phyloP scores from a whole-genome alignment of 2,888 invertebrate species.

The Zhengitettix transpicula region DNA sequence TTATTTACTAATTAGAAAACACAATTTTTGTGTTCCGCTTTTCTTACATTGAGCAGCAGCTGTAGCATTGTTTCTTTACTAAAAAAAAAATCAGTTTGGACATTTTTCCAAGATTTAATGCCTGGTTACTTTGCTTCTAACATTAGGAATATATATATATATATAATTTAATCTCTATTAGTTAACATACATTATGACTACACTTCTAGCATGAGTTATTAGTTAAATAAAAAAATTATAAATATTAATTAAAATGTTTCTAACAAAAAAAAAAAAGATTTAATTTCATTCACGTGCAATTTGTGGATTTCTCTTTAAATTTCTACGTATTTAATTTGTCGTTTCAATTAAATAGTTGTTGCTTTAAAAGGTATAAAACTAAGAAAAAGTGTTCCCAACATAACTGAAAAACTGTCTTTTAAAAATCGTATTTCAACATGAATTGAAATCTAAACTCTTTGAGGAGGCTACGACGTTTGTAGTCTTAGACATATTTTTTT shows the following conservation, averaged over 20 bases:
- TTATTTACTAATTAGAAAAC: conserved; percentile 6
- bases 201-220: conserved; percentile 3
- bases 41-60: conserved; percentile 4
- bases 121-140: conserved; percentile 9
- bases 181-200: conserved; percentile 2
- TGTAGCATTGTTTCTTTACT: conserved; percentile 7
- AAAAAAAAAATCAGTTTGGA: background rate
- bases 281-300: background rate
- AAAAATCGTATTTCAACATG: conserved; percentile 3
- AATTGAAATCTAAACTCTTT: conserved; percentile 9
- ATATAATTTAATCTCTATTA: conserved; percentile 1
- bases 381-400: background rate
- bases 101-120: conserved; percentile 2
- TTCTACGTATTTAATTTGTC: background rate
- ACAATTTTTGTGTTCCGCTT: conserved; percentile 8
- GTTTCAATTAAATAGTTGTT: background rate
- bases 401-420: background rate
- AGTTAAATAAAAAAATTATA: conserved; percentile 1
- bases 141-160: background rate
- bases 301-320: background rate
- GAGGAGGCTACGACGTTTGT: conserved; percentile 14
- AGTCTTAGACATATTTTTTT: conserved; percentile 13
- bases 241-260: conserved; percentile 1
- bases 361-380: background rate
- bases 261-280: background rate